Conservation (phyloP, 2,113 vertebrate genomes). For the Austrofundulus limnaeus region DNA sequence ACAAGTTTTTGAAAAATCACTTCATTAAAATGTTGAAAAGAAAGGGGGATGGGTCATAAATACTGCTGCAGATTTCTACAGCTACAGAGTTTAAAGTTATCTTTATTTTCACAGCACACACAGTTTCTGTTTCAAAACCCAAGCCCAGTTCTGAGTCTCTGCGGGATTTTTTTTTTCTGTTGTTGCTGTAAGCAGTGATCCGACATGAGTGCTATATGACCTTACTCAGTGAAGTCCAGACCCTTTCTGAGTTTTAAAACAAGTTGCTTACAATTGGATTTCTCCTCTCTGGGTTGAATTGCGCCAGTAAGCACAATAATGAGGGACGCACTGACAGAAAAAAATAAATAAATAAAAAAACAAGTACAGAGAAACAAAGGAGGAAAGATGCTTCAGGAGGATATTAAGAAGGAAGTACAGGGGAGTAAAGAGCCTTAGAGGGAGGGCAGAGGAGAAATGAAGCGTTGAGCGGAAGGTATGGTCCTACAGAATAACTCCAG, state of each 20-base stretch:
- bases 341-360: too few relatives aligned
- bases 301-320: constrained; percentile 19
- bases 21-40: neutral
- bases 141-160: neutral
- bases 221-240: neutral
- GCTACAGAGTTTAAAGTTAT: too few relatives aligned
- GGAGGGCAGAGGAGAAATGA: constrained; percentile 18
- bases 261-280: neutral
- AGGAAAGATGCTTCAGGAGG: constrained; percentile 2
- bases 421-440: neutral
- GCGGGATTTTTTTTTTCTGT: constrained; percentile 8
- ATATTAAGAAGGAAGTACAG: constrained; percentile 24
- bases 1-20: neutral
- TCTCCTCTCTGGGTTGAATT: neutral
- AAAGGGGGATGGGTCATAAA: neutral
- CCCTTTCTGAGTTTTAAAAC: constrained; percentile 9
- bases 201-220: neutral
- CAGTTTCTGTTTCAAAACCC: neutral
- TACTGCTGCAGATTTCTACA: too few relatives aligned
- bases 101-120: neutral
- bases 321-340: constrained; percentile 1
- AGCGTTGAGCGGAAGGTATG: constrained; percentile 25
- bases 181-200: constrained; percentile 6
- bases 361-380: neutral
- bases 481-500: constrained; percentile 11